These are phyloP conservation scores for Hippopotamyrus pictus DNA, from an alignment of 2,797 vertebrate species.

Conservation along the genomic window DNA sequence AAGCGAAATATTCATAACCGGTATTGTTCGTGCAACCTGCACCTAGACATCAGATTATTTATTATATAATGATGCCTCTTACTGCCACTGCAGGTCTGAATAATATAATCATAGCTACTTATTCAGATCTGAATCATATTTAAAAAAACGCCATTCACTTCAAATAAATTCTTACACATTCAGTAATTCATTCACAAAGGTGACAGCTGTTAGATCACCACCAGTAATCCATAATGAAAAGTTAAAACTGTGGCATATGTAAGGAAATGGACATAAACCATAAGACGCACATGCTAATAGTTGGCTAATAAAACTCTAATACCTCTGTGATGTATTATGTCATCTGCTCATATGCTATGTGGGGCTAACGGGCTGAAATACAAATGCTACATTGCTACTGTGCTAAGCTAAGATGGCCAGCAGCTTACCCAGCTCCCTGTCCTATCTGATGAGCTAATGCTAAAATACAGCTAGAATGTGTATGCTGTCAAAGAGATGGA, in stretches of 20 bases:
- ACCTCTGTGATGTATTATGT: not conserved
- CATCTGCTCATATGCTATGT: not conserved
- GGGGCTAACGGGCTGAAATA: not conserved
- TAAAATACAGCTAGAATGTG: not conserved
- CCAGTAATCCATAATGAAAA: not conserved
- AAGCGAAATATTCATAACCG: not conserved
- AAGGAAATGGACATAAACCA: not conserved
- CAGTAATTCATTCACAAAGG: not conserved
- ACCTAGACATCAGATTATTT: not conserved
- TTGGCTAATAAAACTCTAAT: not conserved
- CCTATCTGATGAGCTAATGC: not conserved
- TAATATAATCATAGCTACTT: conserved; percentile 23
- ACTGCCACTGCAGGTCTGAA: not conserved
- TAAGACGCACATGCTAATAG: not conserved
- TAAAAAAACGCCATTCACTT: not conserved
- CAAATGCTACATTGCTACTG: not conserved
- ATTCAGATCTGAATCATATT: conserved; percentile 2
- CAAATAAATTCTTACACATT: not conserved
- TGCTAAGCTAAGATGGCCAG: not conserved
- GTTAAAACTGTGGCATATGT: not conserved
- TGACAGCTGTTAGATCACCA: not conserved
- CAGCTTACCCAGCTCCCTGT: not conserved
- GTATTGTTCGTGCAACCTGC: not conserved
- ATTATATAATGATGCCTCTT: not conserved
- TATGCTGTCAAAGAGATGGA: not conserved